Conservation (phyloP, 1,140 invertebrate species). For the Theocolax elegans region DNA sequence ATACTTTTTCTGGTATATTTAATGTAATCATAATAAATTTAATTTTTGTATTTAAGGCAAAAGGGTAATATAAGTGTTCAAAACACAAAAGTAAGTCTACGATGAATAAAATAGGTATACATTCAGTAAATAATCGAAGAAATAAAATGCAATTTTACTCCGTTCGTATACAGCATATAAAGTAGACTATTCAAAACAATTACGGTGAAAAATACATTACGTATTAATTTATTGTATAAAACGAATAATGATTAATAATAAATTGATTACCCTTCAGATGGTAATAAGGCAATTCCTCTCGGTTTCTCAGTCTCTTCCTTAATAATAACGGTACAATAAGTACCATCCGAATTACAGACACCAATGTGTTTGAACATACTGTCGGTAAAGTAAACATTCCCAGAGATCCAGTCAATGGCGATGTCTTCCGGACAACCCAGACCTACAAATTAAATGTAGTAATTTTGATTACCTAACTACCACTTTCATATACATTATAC, state of each 20-base stretch:
- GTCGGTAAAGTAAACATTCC: slow-evolving; percentile 86
- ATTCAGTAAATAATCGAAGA: no score
- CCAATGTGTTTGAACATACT: slow-evolving; percentile 76
- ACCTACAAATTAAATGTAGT: slow-evolving; percentile 63
- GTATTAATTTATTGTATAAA: not conserved
- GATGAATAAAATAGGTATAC: no score
- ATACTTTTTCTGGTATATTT: no score
- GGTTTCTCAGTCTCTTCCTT: slow-evolving; percentile 72
- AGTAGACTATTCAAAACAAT: no score
- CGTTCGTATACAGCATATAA: no score
- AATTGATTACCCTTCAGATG: slow-evolving; percentile 69
- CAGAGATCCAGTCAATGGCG: slow-evolving; percentile 84
- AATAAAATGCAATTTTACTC: no score
- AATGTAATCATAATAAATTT: no score
- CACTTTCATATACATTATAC: not conserved
- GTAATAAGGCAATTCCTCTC: slow-evolving; percentile 73
- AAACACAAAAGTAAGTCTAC: no score
- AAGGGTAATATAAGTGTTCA: no score
- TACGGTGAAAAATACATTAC: no score
- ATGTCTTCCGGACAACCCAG: slow-evolving; percentile 80
- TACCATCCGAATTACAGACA: slow-evolving; percentile 76
- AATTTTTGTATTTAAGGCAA: no score
- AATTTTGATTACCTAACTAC: not conserved
- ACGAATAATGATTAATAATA: not conserved
- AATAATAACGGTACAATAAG: slow-evolving; percentile 73